These are phyloP conservation scores for Porites divaricata DNA, from an alignment of 92 coral and sea anemone genomes.

Conservation along the genomic window DNA sequence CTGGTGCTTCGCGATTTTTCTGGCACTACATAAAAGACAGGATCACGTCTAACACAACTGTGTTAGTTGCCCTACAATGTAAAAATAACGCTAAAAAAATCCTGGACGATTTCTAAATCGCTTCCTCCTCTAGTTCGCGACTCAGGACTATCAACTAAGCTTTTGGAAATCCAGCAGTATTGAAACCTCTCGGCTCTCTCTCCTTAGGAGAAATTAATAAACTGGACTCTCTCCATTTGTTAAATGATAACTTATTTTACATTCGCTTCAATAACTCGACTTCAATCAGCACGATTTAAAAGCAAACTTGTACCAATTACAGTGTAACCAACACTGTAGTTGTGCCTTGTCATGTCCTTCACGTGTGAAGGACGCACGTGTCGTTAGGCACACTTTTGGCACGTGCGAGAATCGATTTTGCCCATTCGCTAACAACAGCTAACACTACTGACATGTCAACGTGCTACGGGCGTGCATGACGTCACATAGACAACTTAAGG, in stretches of 20 bases:
- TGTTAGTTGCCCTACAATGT: constrained; percentile 24
- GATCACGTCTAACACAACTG: background rate
- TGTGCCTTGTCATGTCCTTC: too few relatives aligned
- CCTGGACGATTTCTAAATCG: background rate
- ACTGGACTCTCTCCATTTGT: background rate
- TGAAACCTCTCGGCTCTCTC: background rate
- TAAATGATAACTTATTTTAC: background rate
- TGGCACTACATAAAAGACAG: too few relatives aligned
- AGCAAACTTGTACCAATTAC: background rate
- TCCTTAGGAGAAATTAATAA: constrained; percentile 1
- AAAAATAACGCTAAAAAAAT: constrained; percentile 29
- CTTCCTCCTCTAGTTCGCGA: background rate
- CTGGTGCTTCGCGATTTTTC: background rate
- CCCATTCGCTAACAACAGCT: background rate
- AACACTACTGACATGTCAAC: background rate
- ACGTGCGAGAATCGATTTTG: background rate
- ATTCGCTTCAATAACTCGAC: background rate
- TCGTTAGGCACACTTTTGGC: background rate
- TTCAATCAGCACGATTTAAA: background rate
- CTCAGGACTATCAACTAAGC: background rate
- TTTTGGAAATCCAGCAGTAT: background rate
- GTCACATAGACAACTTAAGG: background rate
- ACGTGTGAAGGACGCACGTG: too few relatives aligned
- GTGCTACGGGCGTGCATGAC: background rate
- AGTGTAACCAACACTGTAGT: too few relatives aligned